Evolutionary conservation across 2,888 invertebrate species (phyloP), one percentile per base, ranked within the genome.

Genomic region (Drosophila cognata): DNA sequence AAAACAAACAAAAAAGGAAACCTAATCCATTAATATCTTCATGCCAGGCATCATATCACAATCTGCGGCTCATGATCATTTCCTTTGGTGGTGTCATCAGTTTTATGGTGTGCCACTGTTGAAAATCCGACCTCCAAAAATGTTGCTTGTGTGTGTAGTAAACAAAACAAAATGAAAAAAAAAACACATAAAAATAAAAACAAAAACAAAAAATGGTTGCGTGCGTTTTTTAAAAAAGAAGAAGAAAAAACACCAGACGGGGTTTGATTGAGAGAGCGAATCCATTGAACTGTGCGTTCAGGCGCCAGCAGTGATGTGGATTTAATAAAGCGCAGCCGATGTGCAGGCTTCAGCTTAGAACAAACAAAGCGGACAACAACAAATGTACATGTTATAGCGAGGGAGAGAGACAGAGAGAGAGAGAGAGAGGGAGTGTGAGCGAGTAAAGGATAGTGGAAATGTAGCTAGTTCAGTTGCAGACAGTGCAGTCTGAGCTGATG

Each of bases 241-340:
- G 56, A 77, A 50, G 61, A 59, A 35, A 50, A 10, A 58, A 33
- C 33, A 2, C 16, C 18, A 53, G 48, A 41, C 46, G 46, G 10
- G 35, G 11, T 29, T 25, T 31, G 52, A 43, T 33, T 29, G 38
- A 41, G 50, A 56, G 18, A 18, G 51, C 13, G 35, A 70, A 29
- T 51, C 50, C 77, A 87, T 84, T 84, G 85, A 88, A 82, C 85
- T 82, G 74, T 71, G 69, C 48, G 67, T 31, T 53, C 61, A 74
- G 71, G 79, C 82, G 81, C 67, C 85, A 67, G 60, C 81, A 83
- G 60, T 79, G 84, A 88, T 83, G 84, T 73, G 82, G 86, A 85
- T 88, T 83, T 85, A 85, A 88, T 85, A 81, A 85, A 88, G 83
- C 84, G 66, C 58, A 65, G 79, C 56, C 75, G 57, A 62, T 68